Base-by-base conservation (phyloP, 2,888 invertebrate genomes). In the Dryocosmus kuriphilus region DNA sequence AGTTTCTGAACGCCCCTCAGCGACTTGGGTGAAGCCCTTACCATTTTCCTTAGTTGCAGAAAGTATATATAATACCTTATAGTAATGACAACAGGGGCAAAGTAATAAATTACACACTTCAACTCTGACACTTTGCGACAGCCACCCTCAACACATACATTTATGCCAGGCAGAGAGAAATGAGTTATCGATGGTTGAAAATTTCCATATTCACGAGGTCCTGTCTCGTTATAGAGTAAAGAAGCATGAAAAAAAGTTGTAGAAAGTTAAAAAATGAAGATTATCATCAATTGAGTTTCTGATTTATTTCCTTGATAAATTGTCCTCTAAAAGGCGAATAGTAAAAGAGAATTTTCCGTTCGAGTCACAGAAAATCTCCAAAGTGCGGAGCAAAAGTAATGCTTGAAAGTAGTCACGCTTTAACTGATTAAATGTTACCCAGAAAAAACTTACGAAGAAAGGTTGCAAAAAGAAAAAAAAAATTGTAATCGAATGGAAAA, bases 1-100 rank as follows among this genome's bases (percentile, higher is more conserved):
- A 71, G 71, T 71, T 71, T 71, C 71, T 24, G 71, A 71, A 27
- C 71, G 30, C 46, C 71, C 67, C 41, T 71, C 30, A 71, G 51
- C 51, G 24, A 51, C 46, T 65, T 65, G 65, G 65, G 14, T 38
- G 22, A 41, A 65, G 24, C 65, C 22, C 38, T 65, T 41, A 24
- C 41, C 19, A 38, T 41, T 41, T 38, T 19, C 41, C 24, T 65
- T 19, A 65, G 24, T 38, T 65, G 38, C 11, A 38, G 41, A 41
- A 65, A 65, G 38, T 65, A 65, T 62, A 16, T 62, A 30, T 3
- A 35, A 22, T 24, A 57, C 51, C 51, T 51, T 63, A 63, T 22
- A 19, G 35, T 14, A 63, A n/a, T 63, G 63, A 35, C 35, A 65
- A 65, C 65, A 65, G 65, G 41, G 22, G 22, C 24, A 38, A 38